A percentile compares a stretch with the other conserved stretches of the same genome.
phyloP scores from a whole-genome alignment of 2,113 vertebrate genomes.

The Pluvianellus socialis region DNA sequence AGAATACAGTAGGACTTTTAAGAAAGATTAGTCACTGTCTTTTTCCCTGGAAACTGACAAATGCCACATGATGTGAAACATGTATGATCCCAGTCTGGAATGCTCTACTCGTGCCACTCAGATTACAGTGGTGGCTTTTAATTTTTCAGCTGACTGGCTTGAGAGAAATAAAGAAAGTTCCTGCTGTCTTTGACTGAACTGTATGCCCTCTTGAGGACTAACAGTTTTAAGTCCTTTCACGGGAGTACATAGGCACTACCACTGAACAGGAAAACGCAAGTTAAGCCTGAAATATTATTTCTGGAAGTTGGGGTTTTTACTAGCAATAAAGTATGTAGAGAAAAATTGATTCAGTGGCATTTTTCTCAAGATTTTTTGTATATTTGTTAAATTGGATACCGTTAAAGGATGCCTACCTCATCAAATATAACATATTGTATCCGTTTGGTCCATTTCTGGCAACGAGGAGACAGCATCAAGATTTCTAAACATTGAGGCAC shows the following conservation, averaged over 20 bases:
- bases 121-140: neutral
- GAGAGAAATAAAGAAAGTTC: neutral
- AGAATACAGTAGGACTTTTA: neutral
- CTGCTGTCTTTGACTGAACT: neutral
- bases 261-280: neutral
- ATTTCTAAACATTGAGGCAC: conserved; percentile 75
- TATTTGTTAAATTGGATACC: neutral
- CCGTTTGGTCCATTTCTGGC: conserved; percentile 61
- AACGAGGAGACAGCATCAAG: conserved; percentile 59
- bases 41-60: neutral
- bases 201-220: neutral
- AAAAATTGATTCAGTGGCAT: neutral
- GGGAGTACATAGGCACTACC: neutral
- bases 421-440: conserved; percentile 74
- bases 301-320: neutral
- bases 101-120: neutral
- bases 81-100: neutral
- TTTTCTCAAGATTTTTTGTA: neutral
- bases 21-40: neutral
- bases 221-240: neutral
- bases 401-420: conserved; percentile 56
- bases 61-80: neutral
- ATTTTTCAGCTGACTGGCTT: neutral
- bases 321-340: neutral
- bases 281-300: neutral